Evolutionary conservation across 2,888 invertebrate genomes (phyloP).

Genomic region (Mimachlamys varia): DNA sequence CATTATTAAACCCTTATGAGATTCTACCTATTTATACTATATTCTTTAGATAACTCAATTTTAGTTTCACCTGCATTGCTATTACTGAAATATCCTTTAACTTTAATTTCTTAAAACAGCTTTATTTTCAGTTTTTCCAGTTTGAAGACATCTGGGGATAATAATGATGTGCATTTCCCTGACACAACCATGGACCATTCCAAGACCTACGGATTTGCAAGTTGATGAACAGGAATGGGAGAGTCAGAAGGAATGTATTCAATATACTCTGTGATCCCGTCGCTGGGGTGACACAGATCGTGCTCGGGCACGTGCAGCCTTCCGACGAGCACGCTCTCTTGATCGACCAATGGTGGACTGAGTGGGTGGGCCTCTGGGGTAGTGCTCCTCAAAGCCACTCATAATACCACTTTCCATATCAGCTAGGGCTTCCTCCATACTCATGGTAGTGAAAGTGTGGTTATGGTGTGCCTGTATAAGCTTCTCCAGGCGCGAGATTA

Average conservation of each 20-base stretch:
- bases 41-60: background rate
- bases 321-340: conserved; percentile 64
- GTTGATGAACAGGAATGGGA: background rate
- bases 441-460: conserved; percentile 74
- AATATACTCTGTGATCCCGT: conserved; percentile 75
- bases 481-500: conserved; percentile 81
- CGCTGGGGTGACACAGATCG: conserved; percentile 75
- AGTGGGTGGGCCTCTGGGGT: conserved; percentile 58
- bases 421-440: conserved; percentile 76
- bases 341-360: conserved; percentile 64
- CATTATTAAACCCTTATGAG: background rate
- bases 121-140: background rate
- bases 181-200: background rate
- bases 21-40: background rate
- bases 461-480: conserved; percentile 80
- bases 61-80: background rate
- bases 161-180: background rate
- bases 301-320: conserved; percentile 68
- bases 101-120: background rate
- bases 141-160: background rate
- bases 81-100: background rate
- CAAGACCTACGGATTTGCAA: background rate
- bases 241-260: conserved; percentile 44
- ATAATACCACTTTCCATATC: conserved; percentile 78
- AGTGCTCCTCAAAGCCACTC: conserved; percentile 69